These are phyloP conservation scores for Sylvietta virens DNA, from an alignment of 2,113 vertebrate genomes.

Conservation along the genomic window DNA sequence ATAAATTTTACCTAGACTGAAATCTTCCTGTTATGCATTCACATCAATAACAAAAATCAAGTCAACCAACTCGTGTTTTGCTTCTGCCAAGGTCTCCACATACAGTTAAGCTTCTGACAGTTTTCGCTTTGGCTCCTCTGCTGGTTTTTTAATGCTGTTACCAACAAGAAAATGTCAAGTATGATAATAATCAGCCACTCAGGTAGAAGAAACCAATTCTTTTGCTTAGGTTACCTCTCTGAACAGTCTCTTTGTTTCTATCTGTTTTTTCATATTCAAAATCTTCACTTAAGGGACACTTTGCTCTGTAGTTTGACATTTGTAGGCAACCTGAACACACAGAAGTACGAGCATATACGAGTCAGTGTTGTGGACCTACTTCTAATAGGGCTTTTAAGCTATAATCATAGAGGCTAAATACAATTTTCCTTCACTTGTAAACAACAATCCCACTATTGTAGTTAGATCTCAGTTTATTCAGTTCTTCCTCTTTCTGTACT, in stretches of 20 bases:
- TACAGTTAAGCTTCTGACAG: neutral
- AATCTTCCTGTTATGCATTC: neutral
- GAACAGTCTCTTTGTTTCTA: neutral
- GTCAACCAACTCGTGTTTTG: neutral
- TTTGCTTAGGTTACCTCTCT: neutral
- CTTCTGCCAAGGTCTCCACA: neutral
- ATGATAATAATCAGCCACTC: neutral
- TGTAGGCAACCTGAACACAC: neutral
- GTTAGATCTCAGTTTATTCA: neutral
- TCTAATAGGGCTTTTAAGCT: neutral
- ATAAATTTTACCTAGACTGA: neutral
- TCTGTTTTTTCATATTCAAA: neutral
- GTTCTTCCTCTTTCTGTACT: neutral
- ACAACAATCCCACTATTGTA: neutral
- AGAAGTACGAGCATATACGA: fast-evolving
- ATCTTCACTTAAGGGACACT: neutral
- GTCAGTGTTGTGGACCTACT: neutral
- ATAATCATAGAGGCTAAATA: neutral
- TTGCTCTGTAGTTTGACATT: neutral
- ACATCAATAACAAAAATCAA: neutral
- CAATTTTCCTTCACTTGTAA: neutral
- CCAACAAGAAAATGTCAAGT: neutral
- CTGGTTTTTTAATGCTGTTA: neutral
- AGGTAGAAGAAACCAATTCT: neutral
- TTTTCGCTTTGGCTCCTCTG: neutral